phyloP scores from a whole-genome alignment of 2,888 invertebrate species.

The Harpalus rubripes region DNA sequence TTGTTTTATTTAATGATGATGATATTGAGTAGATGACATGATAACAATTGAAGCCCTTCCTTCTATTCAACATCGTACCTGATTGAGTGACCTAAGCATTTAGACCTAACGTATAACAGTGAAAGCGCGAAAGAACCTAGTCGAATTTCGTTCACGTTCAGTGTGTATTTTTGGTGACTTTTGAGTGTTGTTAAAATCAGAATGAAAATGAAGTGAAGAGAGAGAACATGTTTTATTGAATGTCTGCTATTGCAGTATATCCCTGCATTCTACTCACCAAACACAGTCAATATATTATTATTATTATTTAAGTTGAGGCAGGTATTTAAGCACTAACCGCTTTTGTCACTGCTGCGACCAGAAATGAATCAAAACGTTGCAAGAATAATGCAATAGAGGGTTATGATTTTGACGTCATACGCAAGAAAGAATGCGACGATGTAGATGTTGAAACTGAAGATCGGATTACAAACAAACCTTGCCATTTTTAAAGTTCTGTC shows the following conservation, averaged over 20 bases:
- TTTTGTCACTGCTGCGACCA: too few relatives aligned
- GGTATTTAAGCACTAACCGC: too few relatives aligned
- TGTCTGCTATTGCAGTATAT: slow-evolving; percentile 57
- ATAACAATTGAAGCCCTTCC: background rate
- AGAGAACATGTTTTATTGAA: slow-evolving; percentile 52
- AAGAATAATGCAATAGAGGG: too few relatives aligned
- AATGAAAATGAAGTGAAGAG: slow-evolving; percentile 35
- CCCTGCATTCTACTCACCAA: background rate
- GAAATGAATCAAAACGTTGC: too few relatives aligned
- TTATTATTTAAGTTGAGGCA: too few relatives aligned
- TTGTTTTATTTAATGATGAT: background rate
- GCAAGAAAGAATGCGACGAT: too few relatives aligned
- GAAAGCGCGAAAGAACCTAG: slow-evolving; percentile 48
- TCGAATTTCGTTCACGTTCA: slow-evolving; percentile 55
- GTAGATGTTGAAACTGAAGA: too few relatives aligned
- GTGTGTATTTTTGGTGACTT: slow-evolving; percentile 59
- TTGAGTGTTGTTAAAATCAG: slow-evolving; percentile 62
- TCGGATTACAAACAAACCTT: too few relatives aligned
- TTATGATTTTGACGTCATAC: too few relatives aligned
- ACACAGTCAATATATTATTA: too few relatives aligned
- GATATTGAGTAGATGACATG: background rate
- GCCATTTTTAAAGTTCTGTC: too few relatives aligned
- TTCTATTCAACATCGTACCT: slow-evolving; percentile 54
- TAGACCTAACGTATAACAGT: slow-evolving; percentile 33
- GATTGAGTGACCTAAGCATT: slow-evolving; percentile 64